Conservation (phyloP, 2,797 vertebrate species). For the Takifugu ocellatus region DNA sequence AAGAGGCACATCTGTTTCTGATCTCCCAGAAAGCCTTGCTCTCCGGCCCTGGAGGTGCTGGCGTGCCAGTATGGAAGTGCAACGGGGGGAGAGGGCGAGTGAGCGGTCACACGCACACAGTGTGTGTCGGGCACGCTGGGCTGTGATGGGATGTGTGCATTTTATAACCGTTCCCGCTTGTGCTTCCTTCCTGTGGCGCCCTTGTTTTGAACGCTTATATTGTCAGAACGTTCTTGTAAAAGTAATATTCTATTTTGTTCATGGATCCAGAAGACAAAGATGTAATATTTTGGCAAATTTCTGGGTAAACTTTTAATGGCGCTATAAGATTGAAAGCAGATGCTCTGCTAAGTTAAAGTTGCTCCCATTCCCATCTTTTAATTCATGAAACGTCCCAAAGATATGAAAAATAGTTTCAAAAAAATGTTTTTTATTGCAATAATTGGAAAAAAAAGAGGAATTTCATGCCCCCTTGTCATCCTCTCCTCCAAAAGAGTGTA, state of each 20-base stretch:
- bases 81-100: constrained; percentile 41
- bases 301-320: too few species aligned
- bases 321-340: too few species aligned
- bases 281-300: too few species aligned
- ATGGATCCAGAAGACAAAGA: too few species aligned
- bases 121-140: constrained; percentile 40
- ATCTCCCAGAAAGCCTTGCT: constrained; percentile 71
- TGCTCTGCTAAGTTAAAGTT: too few species aligned
- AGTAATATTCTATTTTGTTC: neutral
- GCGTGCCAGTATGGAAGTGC: constrained; percentile 50
- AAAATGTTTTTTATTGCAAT: too few species aligned
- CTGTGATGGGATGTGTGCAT: constrained; percentile 30
- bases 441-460: too few species aligned
- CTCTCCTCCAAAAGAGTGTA: too few species aligned
- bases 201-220: constrained; percentile 14
- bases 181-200: constrained; percentile 11
- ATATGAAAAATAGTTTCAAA: too few species aligned
- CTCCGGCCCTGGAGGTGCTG: constrained; percentile 67
- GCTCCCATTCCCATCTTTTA: too few species aligned
- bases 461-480: too few species aligned
- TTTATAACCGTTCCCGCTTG: constrained; percentile 25
- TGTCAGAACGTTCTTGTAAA: constrained; percentile 10
- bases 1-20: constrained; percentile 80
- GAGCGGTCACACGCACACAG: constrained; percentile 62
- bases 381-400: too few species aligned